A percentile compares a stretch with the other conserved stretches of the same genome.
phyloP scores from a whole-genome alignment of 2,113 vertebrate genomes.

The Pongo abelii region DNA sequence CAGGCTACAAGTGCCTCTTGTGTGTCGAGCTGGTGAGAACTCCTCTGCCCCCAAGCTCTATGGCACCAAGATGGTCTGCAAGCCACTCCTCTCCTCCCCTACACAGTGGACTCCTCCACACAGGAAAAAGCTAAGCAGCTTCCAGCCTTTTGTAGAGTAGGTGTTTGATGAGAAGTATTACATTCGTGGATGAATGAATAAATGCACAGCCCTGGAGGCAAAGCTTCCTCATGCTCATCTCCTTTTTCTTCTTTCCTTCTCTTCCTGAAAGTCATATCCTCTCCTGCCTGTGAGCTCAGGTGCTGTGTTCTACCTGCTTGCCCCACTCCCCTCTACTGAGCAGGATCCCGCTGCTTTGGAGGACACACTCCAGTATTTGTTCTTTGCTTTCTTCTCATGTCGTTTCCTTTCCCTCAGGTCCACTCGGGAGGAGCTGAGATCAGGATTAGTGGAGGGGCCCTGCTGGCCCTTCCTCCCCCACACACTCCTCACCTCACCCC shows the following conservation, averaged over 20 bases:
- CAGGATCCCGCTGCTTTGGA: not conserved
- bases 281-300: not conserved
- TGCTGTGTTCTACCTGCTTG: not conserved
- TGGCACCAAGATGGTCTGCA: not conserved
- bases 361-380: fast-evolving
- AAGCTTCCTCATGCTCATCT: not conserved
- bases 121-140: not conserved
- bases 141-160: not conserved
- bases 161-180: fast-evolving
- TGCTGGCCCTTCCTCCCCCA: not conserved
- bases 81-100: not conserved
- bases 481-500: not conserved
- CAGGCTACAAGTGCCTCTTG: not conserved
- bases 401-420: not conserved
- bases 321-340: not conserved
- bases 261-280: not conserved
- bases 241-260: not conserved
- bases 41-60: not conserved
- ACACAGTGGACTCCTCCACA: fast-evolving
- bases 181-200: too few species aligned
- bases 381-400: not conserved
- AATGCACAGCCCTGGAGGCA: not conserved
- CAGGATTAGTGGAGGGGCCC: not conserved
- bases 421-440: not conserved
- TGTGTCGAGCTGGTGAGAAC: not conserved